phyloP scores from a whole-genome alignment of 2,113 vertebrate genomes.

The Tachysurus vachellii region DNA sequence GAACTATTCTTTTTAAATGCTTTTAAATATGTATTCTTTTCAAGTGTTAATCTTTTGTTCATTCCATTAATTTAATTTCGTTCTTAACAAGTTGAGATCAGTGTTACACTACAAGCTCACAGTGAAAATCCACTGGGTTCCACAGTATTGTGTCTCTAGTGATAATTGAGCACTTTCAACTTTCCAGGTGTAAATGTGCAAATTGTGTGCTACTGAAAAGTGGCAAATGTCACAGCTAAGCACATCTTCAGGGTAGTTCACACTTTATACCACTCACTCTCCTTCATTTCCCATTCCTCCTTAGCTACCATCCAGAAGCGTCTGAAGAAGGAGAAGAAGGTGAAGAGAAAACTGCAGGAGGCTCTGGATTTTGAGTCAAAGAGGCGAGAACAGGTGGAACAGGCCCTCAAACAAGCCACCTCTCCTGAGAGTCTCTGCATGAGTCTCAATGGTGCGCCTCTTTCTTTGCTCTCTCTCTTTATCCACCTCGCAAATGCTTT shows the following conservation, averaged over 20 bases:
- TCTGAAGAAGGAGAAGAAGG: slow-evolving; percentile 91
- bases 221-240: background rate
- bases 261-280: slow-evolving; percentile 17
- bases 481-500: background rate
- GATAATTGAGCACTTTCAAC: slow-evolving; percentile 42
- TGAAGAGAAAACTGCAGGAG: slow-evolving; percentile 91
- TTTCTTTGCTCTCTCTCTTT: background rate
- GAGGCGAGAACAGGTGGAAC: slow-evolving; percentile 85
- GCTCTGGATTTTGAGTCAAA: slow-evolving; percentile 88
- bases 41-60: background rate
- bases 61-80: background rate
- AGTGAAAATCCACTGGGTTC: background rate
- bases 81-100: background rate
- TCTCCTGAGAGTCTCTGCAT: slow-evolving; percentile 79
- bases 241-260: slow-evolving; percentile 17
- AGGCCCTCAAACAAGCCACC: slow-evolving; percentile 81
- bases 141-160: slow-evolving; percentile 34
- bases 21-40: background rate
- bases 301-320: slow-evolving; percentile 87
- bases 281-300: slow-evolving; percentile 43
- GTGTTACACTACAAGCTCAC: background rate
- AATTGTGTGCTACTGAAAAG: slow-evolving; percentile 6
- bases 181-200: slow-evolving; percentile 42
- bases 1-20: background rate
- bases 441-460: slow-evolving; percentile 76